Evolutionary conservation across 2,797 vertebrate species (phyloP), one percentile per base, ranked within the genome.

Genomic region (Odontamblyopus rebecca): DNA sequence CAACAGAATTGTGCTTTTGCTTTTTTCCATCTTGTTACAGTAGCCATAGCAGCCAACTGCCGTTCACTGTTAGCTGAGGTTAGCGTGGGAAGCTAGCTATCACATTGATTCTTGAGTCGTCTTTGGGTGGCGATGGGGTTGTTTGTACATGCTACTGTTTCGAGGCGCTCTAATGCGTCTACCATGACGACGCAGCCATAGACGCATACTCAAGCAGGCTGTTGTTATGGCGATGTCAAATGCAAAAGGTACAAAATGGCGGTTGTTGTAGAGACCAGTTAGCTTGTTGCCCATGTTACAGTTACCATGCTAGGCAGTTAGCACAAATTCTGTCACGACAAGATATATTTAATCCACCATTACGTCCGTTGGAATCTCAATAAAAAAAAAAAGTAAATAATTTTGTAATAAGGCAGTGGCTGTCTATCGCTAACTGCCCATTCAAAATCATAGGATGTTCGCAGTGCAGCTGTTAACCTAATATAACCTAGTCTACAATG

Each of bases 201-300:
- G 82, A 89, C 86, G 86, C 85, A 83, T 82, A 82, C 83, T 85
- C 83, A 82, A 82, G 82, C 90, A 88, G 89, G 90, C 91, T 91
- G 94, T 95, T 94, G 94, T 95, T 95, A 95, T 95, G 94, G 91
- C 93, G 93, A 95, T 95, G 94, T 92, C 94, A 94, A 94, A 94
- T 92, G 91, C 91, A 93, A 92, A 90, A 90, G 89, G 91, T 91
- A 95, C 94, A 95, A 95, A 94, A 95, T 95, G 94, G 94, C 94
- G 94, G 93, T 92, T 92, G 92, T 93, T 93, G 91, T 93, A 93
- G 89, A 89, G 91, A 92, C 87, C 86, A 87, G 87, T 77, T 86
- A 87, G 85, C 86, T 83, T 68, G 76, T 77, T 87, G 71, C 67
- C 77, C 64, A 59, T 75, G 84, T 79, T 88, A 59, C 75, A 53